Evolutionary conservation across 2,888 invertebrate species (phyloP), one percentile per base, ranked within the genome.

Genomic region (Scaptodrosophila latifasciaeformis): DNA sequence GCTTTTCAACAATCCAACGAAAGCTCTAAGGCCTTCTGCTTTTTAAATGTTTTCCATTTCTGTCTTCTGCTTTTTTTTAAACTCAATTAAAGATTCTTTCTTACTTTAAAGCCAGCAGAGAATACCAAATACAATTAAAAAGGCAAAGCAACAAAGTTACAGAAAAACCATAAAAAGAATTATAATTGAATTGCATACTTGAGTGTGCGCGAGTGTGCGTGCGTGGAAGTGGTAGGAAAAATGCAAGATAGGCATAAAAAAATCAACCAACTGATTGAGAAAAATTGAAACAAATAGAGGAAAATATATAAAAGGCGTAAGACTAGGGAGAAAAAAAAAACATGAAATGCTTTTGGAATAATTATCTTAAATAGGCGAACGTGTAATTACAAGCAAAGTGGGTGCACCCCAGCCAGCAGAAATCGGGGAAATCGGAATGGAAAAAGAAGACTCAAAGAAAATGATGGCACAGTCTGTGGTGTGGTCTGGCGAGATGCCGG

Each of bases 331-430:
- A 19, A 46, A 4, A 12, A 47, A 62, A 61, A 59, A 39, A 42
- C 49, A 39, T 29, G 39, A 59, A 56, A 62, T 17, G 49, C 60
- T 61, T 62, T 77, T 61, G 45, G 34, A 59, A 56, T 64, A 75
- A 74, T 69, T 77, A 60, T 60, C 65, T 52, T 44, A 62, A 65
- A 70, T 64, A 55, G 61, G 34, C 47, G 52, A 65, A 61, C 45
- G 49, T 39, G 54, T 65, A 69, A 70, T 77, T 63, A 65, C 21
- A 54, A 46, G 39, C 40, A 47, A 45, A 34, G 48, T 27, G 9
- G 43, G 17, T 40, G 21, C 15, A 10, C 4, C 27, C 27, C 5
- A 34, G 34, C 3, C n/a, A n/a, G n/a, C 37, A 37, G 17, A 37
- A 17, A 17, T 17, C 7, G 51, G 45, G 31, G 24, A 47, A n/a